Percentiles rank a stretch among this genome's conserved stretches.
These are phyloP conservation scores for Bombus picipes DNA, from an alignment of 1,140 invertebrate species.

Conservation along the genomic window DNA sequence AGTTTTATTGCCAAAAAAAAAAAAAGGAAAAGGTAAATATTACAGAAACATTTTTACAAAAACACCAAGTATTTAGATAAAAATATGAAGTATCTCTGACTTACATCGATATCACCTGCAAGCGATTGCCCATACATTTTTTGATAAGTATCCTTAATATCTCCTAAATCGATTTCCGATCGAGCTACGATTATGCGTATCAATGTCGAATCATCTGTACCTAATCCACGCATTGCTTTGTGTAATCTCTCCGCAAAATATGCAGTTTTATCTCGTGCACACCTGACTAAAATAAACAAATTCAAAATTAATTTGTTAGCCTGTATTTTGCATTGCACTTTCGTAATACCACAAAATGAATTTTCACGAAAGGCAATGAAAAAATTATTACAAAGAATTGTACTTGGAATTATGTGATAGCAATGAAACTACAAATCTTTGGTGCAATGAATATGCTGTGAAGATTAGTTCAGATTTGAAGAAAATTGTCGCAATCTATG, in stretches of 20 bases:
- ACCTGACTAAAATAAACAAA: conserved; percentile 85
- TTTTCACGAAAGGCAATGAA: no score
- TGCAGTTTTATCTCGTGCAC: conserved; percentile 90
- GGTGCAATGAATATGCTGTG: no score
- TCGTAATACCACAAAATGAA: no score
- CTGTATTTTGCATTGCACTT: no score
- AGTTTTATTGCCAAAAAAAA: no score
- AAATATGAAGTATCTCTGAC: conserved; percentile 52
- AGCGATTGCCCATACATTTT: conserved; percentile 90
- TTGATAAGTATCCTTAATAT: conserved; percentile 92
- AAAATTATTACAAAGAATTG: no score
- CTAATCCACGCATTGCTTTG: conserved; percentile 93
- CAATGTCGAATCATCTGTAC: conserved; percentile 92
- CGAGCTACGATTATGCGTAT: conserved; percentile 94
- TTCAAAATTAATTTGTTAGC: neutral
- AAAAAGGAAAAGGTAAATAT: neutral
- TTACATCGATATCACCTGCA: conserved; percentile 90
- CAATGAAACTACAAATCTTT: neutral
- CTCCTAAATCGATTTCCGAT: conserved; percentile 93
- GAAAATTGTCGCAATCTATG: no score
- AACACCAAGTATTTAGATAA: neutral
- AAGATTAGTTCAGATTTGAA: no score
- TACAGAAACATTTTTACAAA: neutral
- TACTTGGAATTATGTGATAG: no score
- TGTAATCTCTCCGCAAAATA: conserved; percentile 96